Percentiles rank a stretch among this genome's conserved stretches.
Conservation (phyloP, 2,113 vertebrate genomes). For the Mesembrinibis cayennensis region DNA sequence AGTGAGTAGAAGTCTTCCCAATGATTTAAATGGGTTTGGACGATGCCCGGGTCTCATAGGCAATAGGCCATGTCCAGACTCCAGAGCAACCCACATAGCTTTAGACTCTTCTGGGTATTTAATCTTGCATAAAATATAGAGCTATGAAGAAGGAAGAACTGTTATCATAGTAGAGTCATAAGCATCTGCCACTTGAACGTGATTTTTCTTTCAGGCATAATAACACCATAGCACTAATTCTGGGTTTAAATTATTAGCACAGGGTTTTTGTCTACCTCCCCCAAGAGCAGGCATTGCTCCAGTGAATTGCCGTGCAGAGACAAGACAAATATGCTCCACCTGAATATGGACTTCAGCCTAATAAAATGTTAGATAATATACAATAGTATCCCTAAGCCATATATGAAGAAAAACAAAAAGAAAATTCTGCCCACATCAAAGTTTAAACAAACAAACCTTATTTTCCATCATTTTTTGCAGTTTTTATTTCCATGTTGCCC, state of each 20-base stretch:
- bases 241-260: neutral
- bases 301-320: neutral
- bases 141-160: accelerated
- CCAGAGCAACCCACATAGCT: neutral
- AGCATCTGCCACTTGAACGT: neutral
- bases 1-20: neutral
- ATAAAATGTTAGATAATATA: neutral
- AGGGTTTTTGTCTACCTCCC: neutral
- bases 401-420: neutral
- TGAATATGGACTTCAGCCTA: neutral
- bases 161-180: neutral
- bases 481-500: neutral
- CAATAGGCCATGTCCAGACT: neutral
- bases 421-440: neutral
- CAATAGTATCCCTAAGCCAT: neutral
- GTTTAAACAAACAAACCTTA: neutral
- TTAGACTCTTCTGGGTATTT: neutral
- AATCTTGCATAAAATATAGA: neutral
- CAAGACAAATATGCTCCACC: neutral
- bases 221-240: neutral
- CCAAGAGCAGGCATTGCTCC: neutral
- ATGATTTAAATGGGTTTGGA: neutral
- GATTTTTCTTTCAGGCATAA: neutral
- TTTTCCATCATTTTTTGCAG: neutral
- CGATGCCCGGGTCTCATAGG: neutral